Base-by-base conservation (phyloP, 37 sponge, comb jelly and placozoan genomes). In the Hormiphora californensis region DNA sequence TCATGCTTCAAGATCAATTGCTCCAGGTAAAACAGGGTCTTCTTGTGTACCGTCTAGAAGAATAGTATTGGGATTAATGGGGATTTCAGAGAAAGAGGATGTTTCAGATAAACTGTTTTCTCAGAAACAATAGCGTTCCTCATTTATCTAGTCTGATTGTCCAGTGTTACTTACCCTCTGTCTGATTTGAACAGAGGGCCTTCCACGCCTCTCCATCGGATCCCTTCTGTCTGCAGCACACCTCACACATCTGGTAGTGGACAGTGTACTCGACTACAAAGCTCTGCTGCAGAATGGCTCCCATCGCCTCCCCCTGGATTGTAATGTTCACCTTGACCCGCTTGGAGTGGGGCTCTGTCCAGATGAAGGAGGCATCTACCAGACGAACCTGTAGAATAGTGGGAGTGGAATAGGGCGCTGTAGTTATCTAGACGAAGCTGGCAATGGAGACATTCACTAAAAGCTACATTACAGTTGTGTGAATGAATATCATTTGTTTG, bases 271-370 rank as follows among this genome's bases (percentile, higher is more conserved):
- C 98, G 49, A 97, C 98, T 19, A 92, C 90, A 87, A 94, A 92
- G 41, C 87, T 87, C 59, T 97, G 98, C 85, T 97, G 92, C 11
- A 97, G 89, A 19, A 94, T 90, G 19, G 94, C 86, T 0, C 91
- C 90, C 23, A 87, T 43, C 65, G 94, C 98, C 87, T 97, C 98
- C 27, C 92, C 93, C 63, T 97, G 98, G 1, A 97, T 57, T 11
- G 95, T 92, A 54, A 97, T 87, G 68, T 94, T 94, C 25, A 94
- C 92, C 54, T 94, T 94, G 34, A 97, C 63, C 43, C 98, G 92
- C 90, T 94, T 93, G 25, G 98, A 97, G 85, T 97, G 98, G 5
- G 98, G 95, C 46, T 97, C 98, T 9, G 98, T 97, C 98, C 98
- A 97, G 17, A 93, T 87, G 54, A 97, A 97, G 41, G 90, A 91